A percentile compares a stretch with the other conserved stretches of the same genome.
These are phyloP conservation scores for Poecilia wingei DNA, from an alignment of 2,797 vertebrate genomes.

Conservation along the genomic window DNA sequence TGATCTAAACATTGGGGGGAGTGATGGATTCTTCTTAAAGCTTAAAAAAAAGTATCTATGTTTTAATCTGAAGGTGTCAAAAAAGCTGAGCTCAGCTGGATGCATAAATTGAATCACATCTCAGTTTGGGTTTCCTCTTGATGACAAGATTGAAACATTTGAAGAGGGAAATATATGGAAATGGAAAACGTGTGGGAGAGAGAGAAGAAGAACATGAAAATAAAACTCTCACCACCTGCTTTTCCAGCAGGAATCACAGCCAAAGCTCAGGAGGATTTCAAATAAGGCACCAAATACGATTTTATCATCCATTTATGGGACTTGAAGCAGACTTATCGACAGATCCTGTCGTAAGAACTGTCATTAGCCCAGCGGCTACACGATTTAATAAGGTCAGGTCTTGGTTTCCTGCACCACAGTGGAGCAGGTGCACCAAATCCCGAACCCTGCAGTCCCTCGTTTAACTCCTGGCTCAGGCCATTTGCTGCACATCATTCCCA, in stretches of 20 bases:
- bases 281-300: constrained; percentile 16
- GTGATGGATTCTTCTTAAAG: constrained; percentile 39
- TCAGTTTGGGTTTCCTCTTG: constrained; percentile 40
- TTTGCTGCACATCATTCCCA: not conserved
- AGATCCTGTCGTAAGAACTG: not conserved
- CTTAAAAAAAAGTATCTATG: not conserved
- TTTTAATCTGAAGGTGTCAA: constrained; percentile 30
- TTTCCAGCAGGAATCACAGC: not conserved
- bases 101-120: constrained; percentile 45
- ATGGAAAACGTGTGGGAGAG: constrained; percentile 18
- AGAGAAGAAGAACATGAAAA: constrained; percentile 1
- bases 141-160: constrained; percentile 40
- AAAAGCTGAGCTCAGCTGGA: constrained; percentile 32
- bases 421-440: not conserved
- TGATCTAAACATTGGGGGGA: constrained; percentile 60
- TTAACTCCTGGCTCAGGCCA: not conserved
- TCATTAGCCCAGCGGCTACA: not conserved
- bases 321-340: not conserved
- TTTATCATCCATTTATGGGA: constrained; percentile 13
- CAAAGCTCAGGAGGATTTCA: not conserved
- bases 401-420: not conserved
- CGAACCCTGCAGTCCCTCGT: not conserved
- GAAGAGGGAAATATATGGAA: constrained; percentile 7
- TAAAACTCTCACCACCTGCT: constrained; percentile 32
- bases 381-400: not conserved